Evolutionary conservation across 1,140 invertebrate species (phyloP).

Genomic region (Caenorhabditis tropicalis): DNA sequence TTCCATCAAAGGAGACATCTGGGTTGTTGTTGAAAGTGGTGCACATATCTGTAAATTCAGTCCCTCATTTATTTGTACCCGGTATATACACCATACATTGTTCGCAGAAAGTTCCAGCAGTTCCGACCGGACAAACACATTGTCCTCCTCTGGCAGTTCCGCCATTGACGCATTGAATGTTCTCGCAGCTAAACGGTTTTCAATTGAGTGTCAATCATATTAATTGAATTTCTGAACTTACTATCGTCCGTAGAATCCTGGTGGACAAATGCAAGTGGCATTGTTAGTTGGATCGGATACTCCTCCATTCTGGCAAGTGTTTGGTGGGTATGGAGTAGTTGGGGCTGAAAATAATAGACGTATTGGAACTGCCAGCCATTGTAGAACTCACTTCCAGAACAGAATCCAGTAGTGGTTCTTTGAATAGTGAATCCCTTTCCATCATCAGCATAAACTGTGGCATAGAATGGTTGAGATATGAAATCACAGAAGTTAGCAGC

Average conservation of each 20-base stretch:
- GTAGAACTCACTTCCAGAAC: constrained; percentile 21
- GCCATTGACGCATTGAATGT: constrained; percentile 56
- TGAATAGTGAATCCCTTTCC: constrained; percentile 57
- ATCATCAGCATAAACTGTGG: constrained; percentile 61
- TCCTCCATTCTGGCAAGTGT: constrained; percentile 59
- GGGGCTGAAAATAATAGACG: constrained; percentile 3
- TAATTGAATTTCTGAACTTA: background rate
- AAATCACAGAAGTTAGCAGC: constrained; percentile 55
- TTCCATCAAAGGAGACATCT: constrained; percentile 40
- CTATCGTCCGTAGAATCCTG: constrained; percentile 53
- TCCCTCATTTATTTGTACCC: background rate
- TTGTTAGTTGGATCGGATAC: constrained; percentile 57
- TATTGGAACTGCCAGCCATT: background rate
- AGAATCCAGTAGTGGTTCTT: constrained; percentile 54
- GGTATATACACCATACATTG: constrained; percentile 17
- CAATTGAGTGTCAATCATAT: background rate
- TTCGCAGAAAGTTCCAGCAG: constrained; percentile 61
- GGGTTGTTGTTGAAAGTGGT: constrained; percentile 32
- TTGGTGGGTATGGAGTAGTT: constrained; percentile 44
- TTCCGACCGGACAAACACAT: constrained; percentile 55
- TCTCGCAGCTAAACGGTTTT: constrained; percentile 47
- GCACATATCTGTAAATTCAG: constrained; percentile 51
- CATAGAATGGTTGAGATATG: constrained; percentile 54
- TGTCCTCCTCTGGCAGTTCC: constrained; percentile 47
- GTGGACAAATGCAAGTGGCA: constrained; percentile 56